Base-by-base conservation (phyloP, 1,140 invertebrate species). In the Drosophila kikkawai region DNA sequence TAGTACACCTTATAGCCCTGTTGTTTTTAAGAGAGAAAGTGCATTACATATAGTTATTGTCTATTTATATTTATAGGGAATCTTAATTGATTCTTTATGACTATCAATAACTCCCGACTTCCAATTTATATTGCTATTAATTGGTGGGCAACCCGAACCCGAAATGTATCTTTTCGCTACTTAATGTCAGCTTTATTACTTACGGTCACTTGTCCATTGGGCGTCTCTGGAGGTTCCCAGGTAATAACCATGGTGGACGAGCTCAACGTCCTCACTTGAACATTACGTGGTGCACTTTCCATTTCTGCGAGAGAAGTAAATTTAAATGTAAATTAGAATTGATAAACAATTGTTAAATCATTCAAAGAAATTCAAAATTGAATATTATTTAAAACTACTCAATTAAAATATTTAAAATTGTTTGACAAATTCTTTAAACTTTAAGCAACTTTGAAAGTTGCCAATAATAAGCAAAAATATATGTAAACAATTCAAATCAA, bases 1-100 rank as follows among this genome's bases (percentile, higher is more conserved):
- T 98, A 99, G 93, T 97, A 99, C 57, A 99, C 97, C 94, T 99
- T 99, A 94, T 99, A 99, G 74, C 98, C 98, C 98, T 99, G 93
- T 7, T 8, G 88, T 8, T 91, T 36, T 74, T 74, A 67, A 13
- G 51, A 17, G 51, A 63, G 34, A 45, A 19, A 11, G 8, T n/a
- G 6, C 0, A 13, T 36, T 36, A 15, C 15, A 9, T 36, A 1
- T 3, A 9, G n/a, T 1, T 17, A 0, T 34, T 7, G 6, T 19
- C 3, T 34, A 1, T 6, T 0, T 53, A 29, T 29, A 19, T 13
- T 17, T 36, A 13, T 19, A 13, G 3, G 17, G 7, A 53, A 19
- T 53, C 3, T 3, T 53, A 3, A 36, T 36, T 13, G 5, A 15
- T 3, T n/a, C 0, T 2, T 50, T n/a, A 26, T 6, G 26, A 26